Evolutionary conservation across 1,140 invertebrate genomes (phyloP), one percentile per base, ranked within the genome.

Genomic region (Galleria mellonella): DNA sequence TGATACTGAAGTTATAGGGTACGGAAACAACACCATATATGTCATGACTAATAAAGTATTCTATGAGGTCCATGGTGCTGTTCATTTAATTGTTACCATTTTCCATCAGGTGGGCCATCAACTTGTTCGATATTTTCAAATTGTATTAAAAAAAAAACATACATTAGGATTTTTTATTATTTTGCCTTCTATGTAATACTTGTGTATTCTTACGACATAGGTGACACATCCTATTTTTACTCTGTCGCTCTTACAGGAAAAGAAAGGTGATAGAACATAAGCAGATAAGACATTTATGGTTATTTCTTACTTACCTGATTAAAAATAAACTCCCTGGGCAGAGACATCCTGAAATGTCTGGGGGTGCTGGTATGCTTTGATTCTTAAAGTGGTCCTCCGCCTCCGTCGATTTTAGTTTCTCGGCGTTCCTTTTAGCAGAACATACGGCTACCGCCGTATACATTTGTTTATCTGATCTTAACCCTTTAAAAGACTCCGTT

Each of bases 301-400:
- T 33, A 35, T 8, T 39, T 17, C 39, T 37, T 10, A 51, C 68
- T 71, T 51, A 78, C 78, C 64, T 79, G 62, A 35, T 78, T 77
- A 50, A 78, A 83, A 33, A 71, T 72, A 43, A 83, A 83, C 37
- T 81, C 71, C 40, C 79, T 55, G 42, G 79, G 76, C 28, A 83
- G 40, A 12, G 74, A 81, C 79, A 81, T 83, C 13, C 30, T 36
- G 14, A 14, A 12, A 81, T 81, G 35, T 81, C 76, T 1, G 79
- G 79, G 2, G 79, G 76, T 4, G 71, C 71, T 37, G 72, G 69
- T 29, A 66, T 43, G 15, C 49, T 42, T 59, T 33, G 35, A 37
- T 51, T 57, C 28, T 49, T 62, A 67, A 73, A 70, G 33, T 79
- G 69, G 15, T 83, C 72, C 39, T 83, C 79, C 4, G 79, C 75